phyloP scores from a whole-genome alignment of 2,888 invertebrate species.

The Mesorhabditis spiculigera region DNA sequence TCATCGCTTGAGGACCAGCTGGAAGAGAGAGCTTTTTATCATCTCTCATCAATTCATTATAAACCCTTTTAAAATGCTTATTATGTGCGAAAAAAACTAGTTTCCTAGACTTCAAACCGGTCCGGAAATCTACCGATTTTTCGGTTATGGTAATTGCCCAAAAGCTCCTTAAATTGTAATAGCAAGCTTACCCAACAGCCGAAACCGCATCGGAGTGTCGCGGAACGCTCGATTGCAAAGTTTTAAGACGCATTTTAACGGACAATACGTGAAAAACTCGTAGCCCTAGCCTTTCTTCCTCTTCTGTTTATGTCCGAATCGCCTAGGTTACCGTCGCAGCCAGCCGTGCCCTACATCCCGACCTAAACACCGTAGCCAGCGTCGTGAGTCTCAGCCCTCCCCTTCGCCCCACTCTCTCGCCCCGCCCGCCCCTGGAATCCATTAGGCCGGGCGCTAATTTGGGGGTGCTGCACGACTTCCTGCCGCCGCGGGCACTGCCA shows the following conservation, averaged over 20 bases:
- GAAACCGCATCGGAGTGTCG: conserved; percentile 88
- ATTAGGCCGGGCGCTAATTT: too few relatives aligned
- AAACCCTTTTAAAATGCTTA: too few relatives aligned
- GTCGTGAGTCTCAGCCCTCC: conserved; percentile 62
- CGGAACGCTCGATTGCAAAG: conserved; percentile 73
- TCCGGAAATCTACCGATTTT: too few relatives aligned
- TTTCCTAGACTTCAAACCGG: too few relatives aligned
- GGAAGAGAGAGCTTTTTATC: not conserved
- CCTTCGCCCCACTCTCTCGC: conserved; percentile 81
- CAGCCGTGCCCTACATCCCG: conserved; percentile 68
- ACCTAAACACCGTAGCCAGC: not conserved
- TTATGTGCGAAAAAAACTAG: too few relatives aligned
- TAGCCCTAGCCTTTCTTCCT: conserved; percentile 62
- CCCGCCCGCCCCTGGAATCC: conserved; percentile 12
- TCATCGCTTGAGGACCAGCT: conserved; percentile 89
- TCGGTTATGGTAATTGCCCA: too few relatives aligned
- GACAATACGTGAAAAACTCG: conserved; percentile 74
- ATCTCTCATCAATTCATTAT: too few relatives aligned
- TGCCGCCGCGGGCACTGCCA: too few relatives aligned
- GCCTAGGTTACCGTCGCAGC: not conserved
- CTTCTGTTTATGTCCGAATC: not conserved
- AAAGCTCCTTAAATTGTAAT: too few relatives aligned
- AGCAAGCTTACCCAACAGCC: conserved; percentile 67
- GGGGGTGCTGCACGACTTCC: too few relatives aligned
- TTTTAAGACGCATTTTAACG: not conserved